A percentile compares a stretch with the other conserved stretches of the same genome.
Conservation (phyloP, 2,797 vertebrate species). For the Buphagus erythrorhynchus region DNA sequence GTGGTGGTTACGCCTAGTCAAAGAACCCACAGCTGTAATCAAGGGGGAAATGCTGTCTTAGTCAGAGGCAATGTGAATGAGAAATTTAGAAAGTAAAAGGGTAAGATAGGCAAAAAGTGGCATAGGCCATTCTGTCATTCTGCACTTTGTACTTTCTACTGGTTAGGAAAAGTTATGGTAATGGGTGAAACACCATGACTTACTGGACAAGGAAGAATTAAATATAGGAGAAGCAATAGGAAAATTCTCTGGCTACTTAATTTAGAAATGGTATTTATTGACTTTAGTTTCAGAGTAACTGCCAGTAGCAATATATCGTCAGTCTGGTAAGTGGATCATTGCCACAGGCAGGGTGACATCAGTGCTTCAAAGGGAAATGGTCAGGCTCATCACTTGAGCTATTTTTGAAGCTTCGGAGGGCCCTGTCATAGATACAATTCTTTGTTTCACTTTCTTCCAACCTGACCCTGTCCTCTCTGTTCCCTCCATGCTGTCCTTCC, state of each 20-base stretch:
- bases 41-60: neutral
- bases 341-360: constrained; percentile 24
- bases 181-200: neutral
- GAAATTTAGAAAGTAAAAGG: neutral
- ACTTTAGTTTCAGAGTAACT: constrained; percentile 15
- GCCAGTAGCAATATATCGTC: constrained; percentile 1
- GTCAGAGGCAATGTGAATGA: neutral
- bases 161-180: neutral
- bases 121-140: neutral
- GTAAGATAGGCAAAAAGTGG: neutral
- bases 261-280: constrained; percentile 34
- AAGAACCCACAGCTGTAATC: neutral
- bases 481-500: neutral
- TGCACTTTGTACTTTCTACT: neutral
- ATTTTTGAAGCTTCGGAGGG: neutral
- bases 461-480: neutral
- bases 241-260: constrained; percentile 17
- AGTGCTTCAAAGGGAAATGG: neutral
- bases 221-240: neutral
- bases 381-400: neutral
- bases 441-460: neutral
- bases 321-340: neutral
- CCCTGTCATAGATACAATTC: neutral
- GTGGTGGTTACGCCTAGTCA: neutral
- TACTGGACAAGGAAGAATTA: constrained; percentile 1